phyloP scores from a whole-genome alignment of 2,888 invertebrate species.

The Drosophila neotestacea region DNA sequence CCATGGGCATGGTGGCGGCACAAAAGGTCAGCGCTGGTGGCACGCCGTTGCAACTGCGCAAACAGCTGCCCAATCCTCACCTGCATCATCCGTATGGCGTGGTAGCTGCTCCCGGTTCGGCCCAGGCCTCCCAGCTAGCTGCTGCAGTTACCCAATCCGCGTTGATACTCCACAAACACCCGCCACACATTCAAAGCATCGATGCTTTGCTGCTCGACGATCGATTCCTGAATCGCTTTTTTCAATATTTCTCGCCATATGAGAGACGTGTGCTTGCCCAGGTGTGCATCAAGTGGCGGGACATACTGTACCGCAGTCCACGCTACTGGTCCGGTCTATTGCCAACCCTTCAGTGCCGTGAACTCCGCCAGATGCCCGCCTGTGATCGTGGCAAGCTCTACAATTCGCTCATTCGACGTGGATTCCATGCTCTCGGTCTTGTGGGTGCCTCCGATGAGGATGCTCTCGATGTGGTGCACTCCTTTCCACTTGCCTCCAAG shows the following conservation, averaged over 20 bases:
- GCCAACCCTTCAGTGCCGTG: constrained; percentile 94
- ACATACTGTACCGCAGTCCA: constrained; percentile 94
- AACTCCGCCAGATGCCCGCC: constrained; percentile 88
- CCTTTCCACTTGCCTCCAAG: constrained; percentile 92
- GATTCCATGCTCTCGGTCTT: constrained; percentile 93
- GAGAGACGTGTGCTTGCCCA: constrained; percentile 93
- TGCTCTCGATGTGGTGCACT: constrained; percentile 93
- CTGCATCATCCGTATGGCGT: constrained; percentile 81
- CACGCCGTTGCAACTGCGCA: constrained; percentile 84
- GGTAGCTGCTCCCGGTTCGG: constrained; percentile 62
- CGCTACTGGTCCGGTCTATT: constrained; percentile 94
- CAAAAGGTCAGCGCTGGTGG: constrained; percentile 71
- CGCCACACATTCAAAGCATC: constrained; percentile 88
- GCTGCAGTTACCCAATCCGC: constrained; percentile 78
- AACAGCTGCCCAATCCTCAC: constrained; percentile 84
- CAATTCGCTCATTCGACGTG: constrained; percentile 92
- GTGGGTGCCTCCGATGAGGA: constrained; percentile 96
- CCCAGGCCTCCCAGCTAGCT: constrained; percentile 82
- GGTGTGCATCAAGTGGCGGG: constrained; percentile 95
- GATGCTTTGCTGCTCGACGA: constrained; percentile 93
- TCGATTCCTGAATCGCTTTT: constrained; percentile 93
- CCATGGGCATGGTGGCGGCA: constrained; percentile 81
- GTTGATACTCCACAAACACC: constrained; percentile 84
- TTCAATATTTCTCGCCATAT: constrained; percentile 91
- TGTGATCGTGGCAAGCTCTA: constrained; percentile 89